Base-by-base conservation (phyloP, 2,888 invertebrate species). In the Cataglyphis rosenhaueri region DNA sequence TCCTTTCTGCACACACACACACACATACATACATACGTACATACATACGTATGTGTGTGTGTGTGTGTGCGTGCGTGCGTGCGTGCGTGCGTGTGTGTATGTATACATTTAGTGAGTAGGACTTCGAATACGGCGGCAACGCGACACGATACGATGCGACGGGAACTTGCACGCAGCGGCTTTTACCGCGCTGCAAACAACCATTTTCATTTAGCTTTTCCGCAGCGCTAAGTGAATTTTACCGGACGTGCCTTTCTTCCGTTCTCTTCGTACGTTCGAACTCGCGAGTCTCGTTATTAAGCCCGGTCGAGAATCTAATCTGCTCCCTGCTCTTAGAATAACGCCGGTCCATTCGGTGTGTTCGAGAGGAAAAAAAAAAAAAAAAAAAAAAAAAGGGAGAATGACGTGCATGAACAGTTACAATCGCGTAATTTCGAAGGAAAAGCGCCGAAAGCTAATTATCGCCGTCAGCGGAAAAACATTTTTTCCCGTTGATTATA, bases 211-310 rank as follows among this genome's bases (percentile, higher is more conserved):
- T 88, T 89, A 75, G 84, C 83, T 85, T 83, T 86, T 83, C 81
- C 85, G 89, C 87, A 86, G 81, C 81, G 84, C 87, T 89, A 87
- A 89, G 89, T 89, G 89, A 89, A 89, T 89, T 89, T 88, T 82
- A 84, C 84, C 73, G 84, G 79, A 83, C 85, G 82, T 85, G 81
- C 85, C 85, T 87, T 85, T 88, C 87, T 85, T 83, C 38, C 84
- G 59, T 73, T 64, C 83, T 65, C 73, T 48, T 79, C 55, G 35
- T 44, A 70, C 44, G 32, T 71, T 61, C 68, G 70, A 70, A 59
- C 32, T 18, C 35, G 41, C 18, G 68, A 52, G 57, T 29, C 41
- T 29, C 57, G 38, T 66, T 66, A 66, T 66, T 21, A 57, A 76
- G 55, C 59, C 59, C 32, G 35, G 78, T 18, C 59, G 78, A 15